A percentile compares a stretch with the other conserved stretches of the same genome.
These are phyloP conservation scores for Pteria penguin DNA, from an alignment of 2,888 invertebrate species.

Conservation along the genomic window DNA sequence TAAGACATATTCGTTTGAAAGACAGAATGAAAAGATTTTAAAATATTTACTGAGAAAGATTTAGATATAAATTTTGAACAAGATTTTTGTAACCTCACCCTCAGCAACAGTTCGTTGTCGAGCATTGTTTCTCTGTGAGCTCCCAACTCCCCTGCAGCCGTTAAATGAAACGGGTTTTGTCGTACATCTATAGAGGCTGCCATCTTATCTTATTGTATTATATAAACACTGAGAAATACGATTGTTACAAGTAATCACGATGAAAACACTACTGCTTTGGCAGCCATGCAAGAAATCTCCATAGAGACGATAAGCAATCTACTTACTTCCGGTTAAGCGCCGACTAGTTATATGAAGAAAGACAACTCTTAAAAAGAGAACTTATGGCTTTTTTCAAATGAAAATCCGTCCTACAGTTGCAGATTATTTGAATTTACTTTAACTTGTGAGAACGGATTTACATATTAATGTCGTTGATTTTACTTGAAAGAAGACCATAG, in stretches of 20 bases:
- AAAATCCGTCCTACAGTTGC: too few species aligned
- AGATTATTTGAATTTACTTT: too few species aligned
- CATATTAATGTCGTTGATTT: too few species aligned
- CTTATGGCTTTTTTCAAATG: too few species aligned
- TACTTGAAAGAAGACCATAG: too few species aligned
- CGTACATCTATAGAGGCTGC: conserved; percentile 2
- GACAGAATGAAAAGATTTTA: too few species aligned
- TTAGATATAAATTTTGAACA: too few species aligned
- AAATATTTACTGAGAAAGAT: too few species aligned
- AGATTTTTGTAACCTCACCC: conserved; percentile 71
- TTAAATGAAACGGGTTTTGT: conserved; percentile 63
- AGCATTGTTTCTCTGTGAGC: conserved; percentile 76
- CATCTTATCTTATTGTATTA: not conserved
- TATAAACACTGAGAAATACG: not conserved
- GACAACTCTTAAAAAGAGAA: conserved; percentile 6
- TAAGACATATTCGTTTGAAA: too few species aligned
- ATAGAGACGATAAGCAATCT: conserved; percentile 54
- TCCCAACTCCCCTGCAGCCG: conserved; percentile 77
- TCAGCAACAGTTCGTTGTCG: conserved; percentile 74
- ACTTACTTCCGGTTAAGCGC: conserved; percentile 31
- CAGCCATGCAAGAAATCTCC: conserved; percentile 52
- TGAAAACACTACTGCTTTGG: conserved; percentile 11
- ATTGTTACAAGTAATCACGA: not conserved
- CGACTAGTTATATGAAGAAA: not conserved
- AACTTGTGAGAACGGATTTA: too few species aligned